Evolutionary conservation across 1,140 invertebrate species (phyloP).

Genomic region (Neodiprion virginianus): DNA sequence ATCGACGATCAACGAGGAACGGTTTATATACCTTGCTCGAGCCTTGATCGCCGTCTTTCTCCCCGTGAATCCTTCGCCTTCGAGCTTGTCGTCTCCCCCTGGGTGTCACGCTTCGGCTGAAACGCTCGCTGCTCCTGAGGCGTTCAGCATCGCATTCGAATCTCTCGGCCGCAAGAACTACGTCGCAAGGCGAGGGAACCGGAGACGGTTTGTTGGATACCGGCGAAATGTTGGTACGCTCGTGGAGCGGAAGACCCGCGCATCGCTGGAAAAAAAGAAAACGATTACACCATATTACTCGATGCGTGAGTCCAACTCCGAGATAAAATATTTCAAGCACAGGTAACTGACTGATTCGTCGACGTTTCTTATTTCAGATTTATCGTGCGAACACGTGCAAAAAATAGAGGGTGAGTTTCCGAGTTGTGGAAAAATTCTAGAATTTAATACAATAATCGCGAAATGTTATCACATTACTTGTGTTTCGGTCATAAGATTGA

Average conservation of each 20-base stretch:
- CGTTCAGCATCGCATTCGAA: constrained; percentile 62
- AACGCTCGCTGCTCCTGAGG: constrained; percentile 65
- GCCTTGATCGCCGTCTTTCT: constrained; percentile 39
- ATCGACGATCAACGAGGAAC: neutral
- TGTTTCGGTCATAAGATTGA: too few relatives aligned
- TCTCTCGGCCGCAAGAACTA: constrained; percentile 47
- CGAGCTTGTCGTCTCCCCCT: constrained; percentile 56
- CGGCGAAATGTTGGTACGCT: constrained; percentile 56
- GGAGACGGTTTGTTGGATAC: constrained; percentile 49
- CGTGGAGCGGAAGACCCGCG: constrained; percentile 52
- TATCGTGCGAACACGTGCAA: too few relatives aligned
- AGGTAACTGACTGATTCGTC: neutral
- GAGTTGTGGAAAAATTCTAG: constrained; percentile 19
- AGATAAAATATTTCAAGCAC: too few relatives aligned
- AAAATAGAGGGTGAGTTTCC: constrained; percentile 9
- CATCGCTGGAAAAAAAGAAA: constrained; percentile 44
- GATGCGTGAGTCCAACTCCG: neutral
- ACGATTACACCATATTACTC: neutral
- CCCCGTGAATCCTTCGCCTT: constrained; percentile 47
- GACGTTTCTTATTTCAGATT: too few relatives aligned
- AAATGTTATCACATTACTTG: too few relatives aligned
- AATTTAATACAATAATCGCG: neutral
- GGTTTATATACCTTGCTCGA: constrained; percentile 47
- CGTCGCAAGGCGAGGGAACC: constrained; percentile 48
- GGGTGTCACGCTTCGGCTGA: constrained; percentile 61